Base-by-base conservation (phyloP, 2,113 vertebrate species). In the Cygnus atratus region DNA sequence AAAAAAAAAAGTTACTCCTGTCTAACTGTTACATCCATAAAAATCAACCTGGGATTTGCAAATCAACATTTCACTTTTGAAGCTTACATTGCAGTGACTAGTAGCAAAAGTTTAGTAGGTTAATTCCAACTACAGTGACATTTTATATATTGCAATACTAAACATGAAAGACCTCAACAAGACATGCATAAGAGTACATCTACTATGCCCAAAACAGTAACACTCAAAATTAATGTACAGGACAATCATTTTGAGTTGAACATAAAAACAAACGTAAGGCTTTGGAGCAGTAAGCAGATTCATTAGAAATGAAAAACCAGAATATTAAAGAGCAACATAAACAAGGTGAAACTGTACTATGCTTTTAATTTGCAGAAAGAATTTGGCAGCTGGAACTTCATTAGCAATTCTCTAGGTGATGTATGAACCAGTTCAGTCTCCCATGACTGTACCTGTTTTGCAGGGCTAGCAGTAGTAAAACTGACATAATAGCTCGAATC, bases 231-330 rank as follows among this genome's bases (percentile, higher is more conserved):
- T 61, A 82, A 78, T 6, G 66, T n/a, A 43, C 54, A 78, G 43
- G 33, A 80, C 63, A 84, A 84, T 12, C 39, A 35, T 21, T 52
- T 52, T 12, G 11, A 90, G 37, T 6, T 5, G 2, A 95, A 93
- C 46, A 70, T 28, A 87, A 77, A 80, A 74, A 67, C 10, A 67
- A 58, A 9, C 72, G 21, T 31, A 72, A 78, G 11, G 28, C 62
- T 87, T 84, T 44, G 29, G 33, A 92, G 70, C 35, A 79, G 55
- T 18, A 88, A 50, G 39, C 10, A 79, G 65, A 84, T 63, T 82
- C 88, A 81, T 92, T 37, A 86, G 61, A 88, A 94, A 93, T 58
- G 72, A 87, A 92, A 95, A 95, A 82, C 57, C 24, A 79, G 76
- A 95, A 81, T 65, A 94, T 65, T 84, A 92, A 96, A 82, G 1